These are phyloP conservation scores for Cosmia pyralina DNA, from an alignment of 2,888 invertebrate species.

Conservation along the genomic window DNA sequence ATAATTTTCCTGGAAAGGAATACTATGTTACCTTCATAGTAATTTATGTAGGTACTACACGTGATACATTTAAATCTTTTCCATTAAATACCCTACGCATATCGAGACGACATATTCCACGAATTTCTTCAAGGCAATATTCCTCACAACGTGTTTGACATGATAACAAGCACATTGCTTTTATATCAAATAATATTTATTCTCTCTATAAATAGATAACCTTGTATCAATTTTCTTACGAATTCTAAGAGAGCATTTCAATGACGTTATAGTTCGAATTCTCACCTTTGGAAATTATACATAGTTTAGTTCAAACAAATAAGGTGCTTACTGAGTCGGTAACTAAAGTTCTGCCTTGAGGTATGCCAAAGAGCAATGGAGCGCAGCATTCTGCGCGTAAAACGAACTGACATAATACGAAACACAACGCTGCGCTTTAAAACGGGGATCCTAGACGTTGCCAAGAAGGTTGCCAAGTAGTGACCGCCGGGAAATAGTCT, in stretches of 20 bases:
- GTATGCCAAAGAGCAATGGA: too few relatives aligned
- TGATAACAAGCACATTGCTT: conserved; percentile 20
- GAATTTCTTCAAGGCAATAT: conserved; percentile 9
- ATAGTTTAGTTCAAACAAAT: neutral
- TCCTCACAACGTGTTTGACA: conserved; percentile 15
- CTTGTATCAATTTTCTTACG: conserved; percentile 26
- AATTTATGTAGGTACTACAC: neutral
- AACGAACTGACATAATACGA: too few relatives aligned
- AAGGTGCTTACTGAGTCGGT: too few relatives aligned
- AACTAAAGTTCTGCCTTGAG: too few relatives aligned
- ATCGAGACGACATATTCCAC: neutral
- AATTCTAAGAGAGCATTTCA: conserved; percentile 3
- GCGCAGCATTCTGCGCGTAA: too few relatives aligned
- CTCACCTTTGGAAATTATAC: neutral
- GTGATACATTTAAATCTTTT: conserved; percentile 4
- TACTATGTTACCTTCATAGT: neutral
- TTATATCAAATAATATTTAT: conserved; percentile 17
- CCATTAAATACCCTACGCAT: neutral
- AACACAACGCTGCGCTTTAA: too few relatives aligned
- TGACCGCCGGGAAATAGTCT: too few relatives aligned
- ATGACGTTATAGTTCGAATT: neutral
- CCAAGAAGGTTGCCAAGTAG: too few relatives aligned
- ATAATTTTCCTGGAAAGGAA: neutral
- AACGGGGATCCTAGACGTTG: too few relatives aligned
- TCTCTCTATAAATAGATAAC: neutral